These are phyloP conservation scores for Dione juno DNA, from an alignment of 2,888 invertebrate genomes.

Conservation along the genomic window DNA sequence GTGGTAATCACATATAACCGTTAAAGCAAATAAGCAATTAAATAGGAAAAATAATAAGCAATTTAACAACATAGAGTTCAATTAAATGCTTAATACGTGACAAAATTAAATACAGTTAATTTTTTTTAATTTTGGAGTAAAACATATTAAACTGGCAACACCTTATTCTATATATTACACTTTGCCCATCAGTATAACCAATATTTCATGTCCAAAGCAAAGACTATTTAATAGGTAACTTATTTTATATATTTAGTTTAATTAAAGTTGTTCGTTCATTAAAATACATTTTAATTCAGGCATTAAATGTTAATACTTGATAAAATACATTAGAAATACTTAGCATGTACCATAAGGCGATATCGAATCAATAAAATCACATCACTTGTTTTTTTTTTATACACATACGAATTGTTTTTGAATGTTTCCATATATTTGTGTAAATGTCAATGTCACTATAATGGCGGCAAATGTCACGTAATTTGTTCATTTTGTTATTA, in stretches of 20 bases:
- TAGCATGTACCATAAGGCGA: slow-evolving; percentile 39
- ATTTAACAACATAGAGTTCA: slow-evolving; percentile 2
- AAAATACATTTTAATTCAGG: slow-evolving; percentile 21
- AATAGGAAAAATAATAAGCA: slow-evolving; percentile 24
- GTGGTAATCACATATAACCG: slow-evolving; percentile 69
- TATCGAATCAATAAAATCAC: slow-evolving; percentile 38
- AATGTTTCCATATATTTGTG: slow-evolving; percentile 15
- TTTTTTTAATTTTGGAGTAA: slow-evolving; percentile 25
- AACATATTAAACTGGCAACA: slow-evolving; percentile 42
- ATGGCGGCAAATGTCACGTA: slow-evolving; percentile 19
- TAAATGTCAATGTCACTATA: slow-evolving; percentile 7
- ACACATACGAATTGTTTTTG: slow-evolving; percentile 33
- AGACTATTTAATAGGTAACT: slow-evolving; percentile 23
- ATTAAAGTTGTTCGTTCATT: slow-evolving; percentile 26
- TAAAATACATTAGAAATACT: slow-evolving; percentile 40
- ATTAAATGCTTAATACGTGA: slow-evolving; percentile 15
- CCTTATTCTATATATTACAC: slow-evolving; percentile 37
- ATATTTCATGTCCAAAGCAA: slow-evolving; percentile 19
- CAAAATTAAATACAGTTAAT: slow-evolving; percentile 24
- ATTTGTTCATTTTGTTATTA: slow-evolving; percentile 2
- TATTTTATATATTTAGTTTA: slow-evolving; percentile 12
- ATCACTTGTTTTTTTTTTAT: slow-evolving; percentile 33
- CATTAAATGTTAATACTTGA: slow-evolving; percentile 39
- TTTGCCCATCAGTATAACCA: slow-evolving; percentile 45
- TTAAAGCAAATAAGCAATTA: slow-evolving; percentile 36